Evolutionary conservation across 2,888 invertebrate species (phyloP).

Genomic region (Leptinotarsa peninsularis): DNA sequence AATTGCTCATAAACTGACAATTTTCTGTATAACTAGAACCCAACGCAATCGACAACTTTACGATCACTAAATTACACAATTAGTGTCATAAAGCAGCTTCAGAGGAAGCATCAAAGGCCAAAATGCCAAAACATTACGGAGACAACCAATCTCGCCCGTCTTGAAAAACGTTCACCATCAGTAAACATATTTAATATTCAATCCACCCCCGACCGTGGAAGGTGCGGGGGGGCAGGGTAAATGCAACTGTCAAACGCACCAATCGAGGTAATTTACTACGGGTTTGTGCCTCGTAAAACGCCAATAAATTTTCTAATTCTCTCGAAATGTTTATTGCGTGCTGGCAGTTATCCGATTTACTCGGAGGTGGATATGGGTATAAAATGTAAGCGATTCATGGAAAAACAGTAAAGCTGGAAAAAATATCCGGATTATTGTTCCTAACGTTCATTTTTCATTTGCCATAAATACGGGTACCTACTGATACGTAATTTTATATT

Average conservation of each 20-base stretch:
- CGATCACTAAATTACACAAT: background rate
- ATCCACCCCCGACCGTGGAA: constrained; percentile 38
- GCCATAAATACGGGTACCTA: background rate
- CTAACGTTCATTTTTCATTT: background rate
- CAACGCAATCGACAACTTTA: constrained; percentile 1
- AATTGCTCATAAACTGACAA: too few relatives aligned
- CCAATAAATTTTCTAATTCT: constrained; percentile 40
- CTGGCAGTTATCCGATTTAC: constrained; percentile 25
- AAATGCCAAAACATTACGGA: background rate
- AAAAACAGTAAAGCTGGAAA: background rate
- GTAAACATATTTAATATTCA: constrained; percentile 22
- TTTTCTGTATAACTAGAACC: background rate
- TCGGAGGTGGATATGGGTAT: constrained; percentile 14
- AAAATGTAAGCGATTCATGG: constrained; percentile 8
- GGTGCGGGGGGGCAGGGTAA: constrained; percentile 39
- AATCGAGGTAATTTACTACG: constrained; percentile 53
- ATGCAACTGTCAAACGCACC: constrained; percentile 54
- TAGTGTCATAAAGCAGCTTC: constrained; percentile 12
- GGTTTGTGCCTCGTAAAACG: constrained; percentile 33
- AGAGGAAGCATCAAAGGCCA: background rate
- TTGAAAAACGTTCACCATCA: constrained; percentile 16
- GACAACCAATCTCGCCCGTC: constrained; percentile 6
- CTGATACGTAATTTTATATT: too few relatives aligned
- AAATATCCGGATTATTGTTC: background rate
- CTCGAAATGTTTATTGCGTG: constrained; percentile 36